Conservation (phyloP, 2,113 vertebrate species). For the Eretmochelys imbricata region DNA sequence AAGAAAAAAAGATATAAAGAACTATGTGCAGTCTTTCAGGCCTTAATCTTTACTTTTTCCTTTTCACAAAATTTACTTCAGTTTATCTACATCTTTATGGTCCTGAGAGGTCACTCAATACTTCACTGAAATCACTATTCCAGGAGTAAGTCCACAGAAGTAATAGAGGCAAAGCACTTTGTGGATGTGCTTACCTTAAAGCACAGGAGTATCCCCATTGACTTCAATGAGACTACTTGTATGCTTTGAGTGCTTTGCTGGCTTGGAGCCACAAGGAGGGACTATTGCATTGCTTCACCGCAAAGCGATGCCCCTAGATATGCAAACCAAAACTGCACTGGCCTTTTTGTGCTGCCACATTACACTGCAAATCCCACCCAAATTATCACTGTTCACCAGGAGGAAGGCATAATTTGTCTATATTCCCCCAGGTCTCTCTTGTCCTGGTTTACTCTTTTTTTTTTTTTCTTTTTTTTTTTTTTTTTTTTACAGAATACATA, state of each 20-base stretch:
- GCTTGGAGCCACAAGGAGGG: neutral
- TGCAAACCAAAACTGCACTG: neutral
- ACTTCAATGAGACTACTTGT: neutral
- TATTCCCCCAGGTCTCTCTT: neutral
- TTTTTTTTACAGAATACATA: accelerated
- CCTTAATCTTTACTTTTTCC: neutral
- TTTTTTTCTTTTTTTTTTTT: accelerated
- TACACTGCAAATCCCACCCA: neutral
- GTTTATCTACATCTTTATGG: neutral
- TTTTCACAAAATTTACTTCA: neutral
- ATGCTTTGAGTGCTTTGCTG: neutral
- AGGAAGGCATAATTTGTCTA: neutral
- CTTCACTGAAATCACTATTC: neutral
- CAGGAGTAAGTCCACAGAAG: neutral
- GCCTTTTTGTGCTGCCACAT: neutral
- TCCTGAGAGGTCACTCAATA: neutral
- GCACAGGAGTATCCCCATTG: neutral
- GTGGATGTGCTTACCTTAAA: neutral
- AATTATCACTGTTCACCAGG: neutral
- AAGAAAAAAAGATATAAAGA: too few species aligned
- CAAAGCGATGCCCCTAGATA: neutral
- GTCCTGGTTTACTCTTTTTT: accelerated
- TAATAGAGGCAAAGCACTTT: neutral
- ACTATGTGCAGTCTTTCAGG: neutral
- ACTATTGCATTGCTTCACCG: neutral